Evolutionary conservation across 2,113 vertebrate species (phyloP), one percentile per base, ranked within the genome.

Genomic region (Mobula hypostoma): DNA sequence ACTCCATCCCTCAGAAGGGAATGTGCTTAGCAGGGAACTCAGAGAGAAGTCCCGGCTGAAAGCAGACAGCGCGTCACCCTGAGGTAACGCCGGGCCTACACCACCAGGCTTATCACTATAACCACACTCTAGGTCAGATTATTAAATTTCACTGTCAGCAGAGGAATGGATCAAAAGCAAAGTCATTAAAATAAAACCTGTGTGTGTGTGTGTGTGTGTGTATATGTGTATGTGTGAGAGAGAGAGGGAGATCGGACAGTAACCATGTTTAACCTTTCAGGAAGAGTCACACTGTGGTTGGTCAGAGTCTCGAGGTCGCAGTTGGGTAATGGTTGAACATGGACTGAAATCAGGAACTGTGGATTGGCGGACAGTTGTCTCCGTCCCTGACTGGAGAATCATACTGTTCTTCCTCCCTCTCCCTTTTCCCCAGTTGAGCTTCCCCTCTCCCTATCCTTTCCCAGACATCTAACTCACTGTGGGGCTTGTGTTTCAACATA

Each of bases 131-230:
- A 94, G 94, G 94, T 95, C 95, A 95, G 94, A 94, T 95, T 95
- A 96, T 96, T 96, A 95, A 96, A 96, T 96, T 96, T 96, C 95
- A 95, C 95, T 95, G 95, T 95, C 95, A 95, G 96, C 95, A 96
- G 95, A 95, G 94, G 93, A 95, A 95, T 95, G 95, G 94, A 95
- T 95, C 66, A 93, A 14, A 93, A 93, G 9, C 5, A 70, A 95
- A 96, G 94, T 94, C 95, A 94, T 96, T 95, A 96, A 95, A 95
- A 94, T 85, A 94, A 58, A n/a, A 95, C 95, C 95, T 95, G 94
- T 83, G 56, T 96, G 95, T 95, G 95, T 95, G 94, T 95, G 94
- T 83, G 56, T n/a, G 56, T 58, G 21, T 96, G 95, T 94, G 95
- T 95, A 94, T 95, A 90, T 83, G 40, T 27, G 36, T 40, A 15